Percentiles rank a stretch among this genome's conserved stretches.
These are phyloP conservation scores for Stichodactyla mertensii DNA, from an alignment of 64 coral and sea anemone genomes.

Conservation along the genomic window DNA sequence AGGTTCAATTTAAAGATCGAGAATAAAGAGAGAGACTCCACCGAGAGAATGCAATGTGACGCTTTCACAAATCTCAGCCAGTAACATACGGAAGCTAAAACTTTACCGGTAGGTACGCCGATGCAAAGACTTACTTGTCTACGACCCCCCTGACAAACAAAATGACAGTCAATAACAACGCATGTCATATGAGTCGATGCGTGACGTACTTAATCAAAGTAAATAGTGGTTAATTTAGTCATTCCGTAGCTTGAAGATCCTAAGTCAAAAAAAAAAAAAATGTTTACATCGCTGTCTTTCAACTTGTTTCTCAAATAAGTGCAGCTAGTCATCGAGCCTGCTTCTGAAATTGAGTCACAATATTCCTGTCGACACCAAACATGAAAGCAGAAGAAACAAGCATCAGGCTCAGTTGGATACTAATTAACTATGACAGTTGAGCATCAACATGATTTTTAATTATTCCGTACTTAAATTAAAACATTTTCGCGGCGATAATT, in stretches of 20 bases:
- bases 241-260: slow-evolving; percentile 1
- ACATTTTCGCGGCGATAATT: slow-evolving; percentile 8
- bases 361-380: not conserved
- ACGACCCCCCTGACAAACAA: slow-evolving; percentile 12
- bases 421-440: slow-evolving; percentile 14
- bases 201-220: slow-evolving; percentile 31
- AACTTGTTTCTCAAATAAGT: not conserved
- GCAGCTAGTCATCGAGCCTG: not conserved
- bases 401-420: not conserved
- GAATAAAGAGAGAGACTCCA: not conserved
- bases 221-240: slow-evolving; percentile 20
- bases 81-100: not conserved
- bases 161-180: slow-evolving; percentile 21
- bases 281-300: not conserved
- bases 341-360: not conserved
- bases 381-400: not conserved
- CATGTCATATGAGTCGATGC: slow-evolving; percentile 18
- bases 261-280: not conserved
- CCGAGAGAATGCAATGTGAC: slow-evolving; percentile 7
- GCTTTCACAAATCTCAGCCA: slow-evolving; percentile 10
- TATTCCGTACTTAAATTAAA: slow-evolving; percentile 43
- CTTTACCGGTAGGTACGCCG: slow-evolving; percentile 8
- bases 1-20: not conserved
- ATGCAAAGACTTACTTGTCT: not conserved
- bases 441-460: slow-evolving; percentile 12